A percentile compares a stretch with the other conserved stretches of the same genome.
Evolutionary conservation across 2,888 invertebrate genomes (phyloP).

Genomic region (Cylloceria caligata): DNA sequence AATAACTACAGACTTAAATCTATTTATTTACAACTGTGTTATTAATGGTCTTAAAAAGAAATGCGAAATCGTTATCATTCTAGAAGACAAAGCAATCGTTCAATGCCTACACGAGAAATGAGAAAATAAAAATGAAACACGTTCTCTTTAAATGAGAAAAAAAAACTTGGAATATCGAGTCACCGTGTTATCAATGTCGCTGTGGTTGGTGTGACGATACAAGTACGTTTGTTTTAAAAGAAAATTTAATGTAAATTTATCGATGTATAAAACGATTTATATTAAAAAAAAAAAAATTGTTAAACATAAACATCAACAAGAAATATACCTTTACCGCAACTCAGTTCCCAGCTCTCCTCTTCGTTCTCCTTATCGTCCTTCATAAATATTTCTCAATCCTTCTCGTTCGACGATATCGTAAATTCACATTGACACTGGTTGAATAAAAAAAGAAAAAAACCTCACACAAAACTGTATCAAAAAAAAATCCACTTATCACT

Average conservation of each 20-base stretch:
- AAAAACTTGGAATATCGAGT: not conserved
- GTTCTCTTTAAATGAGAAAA: not conserved
- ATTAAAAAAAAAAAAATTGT: too few relatives aligned
- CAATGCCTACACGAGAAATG: not conserved
- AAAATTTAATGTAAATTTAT: not conserved
- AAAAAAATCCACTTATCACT: slow-evolving; percentile 1
- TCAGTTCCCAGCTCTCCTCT: not conserved
- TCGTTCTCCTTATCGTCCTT: not conserved
- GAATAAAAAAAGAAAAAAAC: not conserved
- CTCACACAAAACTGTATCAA: not conserved
- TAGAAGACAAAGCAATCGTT: too few relatives aligned
- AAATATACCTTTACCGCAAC: slow-evolving; percentile 17
- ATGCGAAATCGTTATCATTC: too few relatives aligned
- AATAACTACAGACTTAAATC: too few relatives aligned
- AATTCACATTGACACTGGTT: not conserved
- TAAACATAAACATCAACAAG: not conserved
- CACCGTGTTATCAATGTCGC: not conserved
- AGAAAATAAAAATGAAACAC: not conserved
- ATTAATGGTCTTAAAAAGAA: too few relatives aligned
- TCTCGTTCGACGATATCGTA: slow-evolving; percentile 2
- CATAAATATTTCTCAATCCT: not conserved
- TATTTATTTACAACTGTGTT: too few relatives aligned
- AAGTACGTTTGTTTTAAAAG: not conserved
- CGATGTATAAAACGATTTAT: too few relatives aligned
- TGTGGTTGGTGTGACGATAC: too few relatives aligned